These are phyloP conservation scores for Diadegma fenestrale DNA, from an alignment of 2,888 invertebrate species.

Conservation along the genomic window DNA sequence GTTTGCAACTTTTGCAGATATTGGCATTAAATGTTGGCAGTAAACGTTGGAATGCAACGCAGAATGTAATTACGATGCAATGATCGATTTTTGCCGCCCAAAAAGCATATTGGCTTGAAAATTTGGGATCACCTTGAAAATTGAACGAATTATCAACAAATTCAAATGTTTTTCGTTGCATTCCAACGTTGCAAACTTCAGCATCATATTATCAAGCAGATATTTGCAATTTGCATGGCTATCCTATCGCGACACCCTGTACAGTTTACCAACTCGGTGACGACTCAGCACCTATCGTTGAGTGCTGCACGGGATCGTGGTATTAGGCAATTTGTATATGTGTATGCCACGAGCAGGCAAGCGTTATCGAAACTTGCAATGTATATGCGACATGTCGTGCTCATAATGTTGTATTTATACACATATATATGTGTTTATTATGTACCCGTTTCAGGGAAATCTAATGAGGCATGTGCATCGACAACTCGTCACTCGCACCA, in stretches of 20 bases:
- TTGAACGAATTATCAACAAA: too few relatives aligned
- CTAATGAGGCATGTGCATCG: conserved; percentile 42
- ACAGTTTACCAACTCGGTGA: conserved; percentile 34
- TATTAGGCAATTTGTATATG: conserved; percentile 10
- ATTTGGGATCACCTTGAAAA: too few relatives aligned
- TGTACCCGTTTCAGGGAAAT: conserved; percentile 13
- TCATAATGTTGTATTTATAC: background rate
- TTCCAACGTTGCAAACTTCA: too few relatives aligned
- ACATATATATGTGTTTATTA: conserved; percentile 4
- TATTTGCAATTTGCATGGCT: background rate
- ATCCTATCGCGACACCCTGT: background rate
- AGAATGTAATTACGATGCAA: too few relatives aligned
- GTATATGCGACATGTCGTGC: conserved; percentile 13
- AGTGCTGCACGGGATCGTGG: conserved; percentile 3
- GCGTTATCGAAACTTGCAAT: conserved; percentile 61
- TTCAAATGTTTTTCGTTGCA: too few relatives aligned
- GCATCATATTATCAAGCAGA: too few relatives aligned
- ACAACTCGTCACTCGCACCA: conserved; percentile 32
- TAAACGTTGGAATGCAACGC: background rate
- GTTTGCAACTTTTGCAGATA: background rate
- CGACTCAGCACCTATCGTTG: conserved; percentile 22
- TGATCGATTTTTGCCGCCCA: too few relatives aligned
- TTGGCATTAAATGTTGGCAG: too few relatives aligned
- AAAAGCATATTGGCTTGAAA: too few relatives aligned
- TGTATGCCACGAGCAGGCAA: conserved; percentile 47